Conservation (phyloP, 2,797 vertebrate genomes). For the Parotocinclus haroldoi region DNA sequence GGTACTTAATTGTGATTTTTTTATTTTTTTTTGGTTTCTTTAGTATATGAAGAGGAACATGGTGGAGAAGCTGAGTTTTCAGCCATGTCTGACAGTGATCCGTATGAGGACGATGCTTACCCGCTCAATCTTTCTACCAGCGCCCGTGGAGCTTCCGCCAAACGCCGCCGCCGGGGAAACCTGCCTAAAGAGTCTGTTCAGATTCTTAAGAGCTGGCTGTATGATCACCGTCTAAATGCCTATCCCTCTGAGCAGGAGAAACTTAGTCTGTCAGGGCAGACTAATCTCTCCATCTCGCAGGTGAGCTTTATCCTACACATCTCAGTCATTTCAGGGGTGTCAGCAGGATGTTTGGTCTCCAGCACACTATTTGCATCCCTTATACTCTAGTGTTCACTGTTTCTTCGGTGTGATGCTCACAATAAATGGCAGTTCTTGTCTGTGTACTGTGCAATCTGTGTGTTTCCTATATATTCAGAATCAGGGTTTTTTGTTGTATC, state of each 20-base stretch:
- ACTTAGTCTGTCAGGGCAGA: slow-evolving; percentile 83
- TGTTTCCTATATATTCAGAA: slow-evolving; percentile 37
- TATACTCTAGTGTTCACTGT: too few species aligned
- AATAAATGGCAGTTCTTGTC: too few species aligned
- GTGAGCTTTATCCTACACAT: slow-evolving; percentile 56
- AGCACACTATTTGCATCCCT: too few species aligned
- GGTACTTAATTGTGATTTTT: neutral
- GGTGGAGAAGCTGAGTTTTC: slow-evolving; percentile 66
- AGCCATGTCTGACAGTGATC: slow-evolving; percentile 83
- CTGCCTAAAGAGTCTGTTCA: slow-evolving; percentile 93
- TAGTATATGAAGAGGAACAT: slow-evolving; percentile 70
- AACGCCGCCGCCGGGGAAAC: slow-evolving; percentile 91
- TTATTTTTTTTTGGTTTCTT: slow-evolving; percentile 39
- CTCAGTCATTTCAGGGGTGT: neutral
- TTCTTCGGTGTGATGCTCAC: too few species aligned
- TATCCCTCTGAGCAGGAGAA: slow-evolving; percentile 97
- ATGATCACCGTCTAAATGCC: slow-evolving; percentile 91
- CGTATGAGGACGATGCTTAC: slow-evolving; percentile 78
- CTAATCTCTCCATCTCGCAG: slow-evolving; percentile 91
- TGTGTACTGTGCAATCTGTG: neutral
- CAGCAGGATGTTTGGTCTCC: neutral
- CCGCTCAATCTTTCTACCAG: slow-evolving; percentile 74
- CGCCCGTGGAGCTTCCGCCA: slow-evolving; percentile 61
- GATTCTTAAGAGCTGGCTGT: slow-evolving; percentile 93
- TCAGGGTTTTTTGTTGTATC: too few species aligned